A percentile compares a stretch with the other conserved stretches of the same genome.
phyloP scores from a whole-genome alignment of 2,888 invertebrate genomes.

The Oscheius myriophilus region DNA sequence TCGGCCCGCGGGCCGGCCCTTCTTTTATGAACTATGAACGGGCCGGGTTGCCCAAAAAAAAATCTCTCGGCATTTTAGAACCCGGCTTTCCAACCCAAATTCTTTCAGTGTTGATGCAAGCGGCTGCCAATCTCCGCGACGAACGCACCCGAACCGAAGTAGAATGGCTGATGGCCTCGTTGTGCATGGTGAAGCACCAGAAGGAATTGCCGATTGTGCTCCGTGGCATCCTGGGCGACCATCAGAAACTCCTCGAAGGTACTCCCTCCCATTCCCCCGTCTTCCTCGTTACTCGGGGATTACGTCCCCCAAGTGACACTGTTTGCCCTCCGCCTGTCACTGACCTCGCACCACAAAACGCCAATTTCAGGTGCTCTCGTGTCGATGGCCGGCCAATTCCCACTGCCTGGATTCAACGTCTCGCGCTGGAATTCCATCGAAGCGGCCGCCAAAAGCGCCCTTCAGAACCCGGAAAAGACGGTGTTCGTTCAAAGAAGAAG shows the following conservation, averaged over 20 bases:
- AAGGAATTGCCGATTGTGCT: conserved; percentile 20
- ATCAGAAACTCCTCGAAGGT: conserved; percentile 32
- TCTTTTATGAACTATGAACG: too few relatives aligned
- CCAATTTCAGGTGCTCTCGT: conserved; percentile 52
- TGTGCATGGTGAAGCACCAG: conserved; percentile 47
- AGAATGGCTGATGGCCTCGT: conserved; percentile 59
- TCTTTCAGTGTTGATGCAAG: conserved; percentile 18
- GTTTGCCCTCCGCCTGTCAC: conserved; percentile 11
- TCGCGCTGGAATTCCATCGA: conserved; percentile 62
- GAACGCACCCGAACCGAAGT: conserved; percentile 58
- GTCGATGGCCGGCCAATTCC: conserved; percentile 58
- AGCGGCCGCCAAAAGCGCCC: conserved; percentile 21
- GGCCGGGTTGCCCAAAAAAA: too few relatives aligned
- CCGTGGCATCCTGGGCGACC: conserved; percentile 15
- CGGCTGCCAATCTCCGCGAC: conserved; percentile 37
- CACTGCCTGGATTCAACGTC: conserved; percentile 62
- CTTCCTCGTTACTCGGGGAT: neutral
- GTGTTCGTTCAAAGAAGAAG: conserved; percentile 42
- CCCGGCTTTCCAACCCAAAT: too few relatives aligned
- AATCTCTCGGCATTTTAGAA: too few relatives aligned
- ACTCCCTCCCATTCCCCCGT: neutral
- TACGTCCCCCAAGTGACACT: neutral
- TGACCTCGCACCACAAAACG: neutral
- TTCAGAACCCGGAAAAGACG: conserved; percentile 34
- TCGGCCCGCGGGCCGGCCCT: too few relatives aligned